A percentile compares a stretch with the other conserved stretches of the same genome.
These are phyloP conservation scores for Emesis russula DNA, from an alignment of 2,888 invertebrate genomes.

Conservation along the genomic window DNA sequence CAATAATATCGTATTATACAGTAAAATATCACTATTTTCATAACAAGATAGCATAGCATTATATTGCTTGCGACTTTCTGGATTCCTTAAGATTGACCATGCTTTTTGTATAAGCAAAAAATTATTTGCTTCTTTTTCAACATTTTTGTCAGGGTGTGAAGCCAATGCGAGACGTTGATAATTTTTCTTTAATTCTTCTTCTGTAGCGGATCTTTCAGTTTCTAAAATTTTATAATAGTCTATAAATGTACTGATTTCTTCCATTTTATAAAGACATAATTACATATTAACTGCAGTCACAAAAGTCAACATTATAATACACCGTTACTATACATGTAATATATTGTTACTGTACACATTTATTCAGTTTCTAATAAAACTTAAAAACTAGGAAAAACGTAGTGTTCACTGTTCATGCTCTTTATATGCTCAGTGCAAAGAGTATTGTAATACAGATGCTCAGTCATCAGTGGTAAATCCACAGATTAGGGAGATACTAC, in stretches of 20 bases:
- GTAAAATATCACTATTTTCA: conserved; percentile 96
- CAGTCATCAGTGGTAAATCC: no score
- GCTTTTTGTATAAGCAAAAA: conserved; percentile 96
- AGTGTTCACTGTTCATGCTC: no score
- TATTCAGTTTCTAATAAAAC: no score
- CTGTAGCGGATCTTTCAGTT: conserved; percentile 95
- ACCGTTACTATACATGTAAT: no score
- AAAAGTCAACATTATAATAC: no score
- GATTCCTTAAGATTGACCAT: conserved; percentile 97
- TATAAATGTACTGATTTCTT: conserved; percentile 61
- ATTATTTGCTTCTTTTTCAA: conserved; percentile 87
- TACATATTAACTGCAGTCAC: background rate
- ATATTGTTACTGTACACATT: no score
- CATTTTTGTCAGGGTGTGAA: conserved; percentile 96
- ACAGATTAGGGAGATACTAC: no score
- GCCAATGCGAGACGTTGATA: conserved; percentile 96
- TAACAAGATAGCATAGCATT: conserved; percentile 96
- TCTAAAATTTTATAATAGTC: conserved; percentile 96
- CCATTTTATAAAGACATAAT: conserved; percentile 38
- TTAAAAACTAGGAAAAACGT: no score
- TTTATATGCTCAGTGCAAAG: no score
- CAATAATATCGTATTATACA: no score
- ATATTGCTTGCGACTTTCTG: conserved; percentile 96
- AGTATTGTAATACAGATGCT: no score
- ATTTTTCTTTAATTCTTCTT: conserved; percentile 96